Evolutionary conservation across 2,888 invertebrate genomes (phyloP).

Genomic region (Mayetiola destructor): DNA sequence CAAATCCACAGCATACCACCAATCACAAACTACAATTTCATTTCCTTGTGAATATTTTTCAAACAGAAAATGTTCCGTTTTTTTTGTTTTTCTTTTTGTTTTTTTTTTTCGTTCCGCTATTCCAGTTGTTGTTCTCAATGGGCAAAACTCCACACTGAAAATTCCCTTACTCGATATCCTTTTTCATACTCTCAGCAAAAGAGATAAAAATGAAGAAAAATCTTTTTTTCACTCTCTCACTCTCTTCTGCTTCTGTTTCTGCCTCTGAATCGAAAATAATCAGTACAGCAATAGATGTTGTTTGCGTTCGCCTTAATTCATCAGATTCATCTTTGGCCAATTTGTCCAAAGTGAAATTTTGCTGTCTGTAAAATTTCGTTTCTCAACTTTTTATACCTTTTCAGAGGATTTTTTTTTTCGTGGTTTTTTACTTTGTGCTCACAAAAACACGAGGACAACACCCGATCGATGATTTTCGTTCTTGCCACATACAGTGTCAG

Average conservation of each 20-base stretch:
- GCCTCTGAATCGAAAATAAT: no score
- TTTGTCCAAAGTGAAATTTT: no score
- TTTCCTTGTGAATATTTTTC: no score
- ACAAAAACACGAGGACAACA: conserved; percentile 9
- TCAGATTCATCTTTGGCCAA: no score
- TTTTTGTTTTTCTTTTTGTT: neutral
- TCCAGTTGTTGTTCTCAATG: neutral
- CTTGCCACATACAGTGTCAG: neutral
- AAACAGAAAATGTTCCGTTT: neutral
- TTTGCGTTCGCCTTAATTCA: no score
- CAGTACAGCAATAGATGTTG: no score
- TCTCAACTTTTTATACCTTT: neutral
- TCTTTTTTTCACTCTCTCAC: neutral
- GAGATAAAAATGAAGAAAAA: no score
- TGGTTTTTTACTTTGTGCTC: no score
- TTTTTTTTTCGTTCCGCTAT: neutral
- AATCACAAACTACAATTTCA: no score
- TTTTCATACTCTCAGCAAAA: neutral
- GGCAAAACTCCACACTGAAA: no score
- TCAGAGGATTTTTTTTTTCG: neutral
- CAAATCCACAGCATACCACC: no score
- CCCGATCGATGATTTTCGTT: conserved; percentile 12
- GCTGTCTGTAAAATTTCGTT: neutral
- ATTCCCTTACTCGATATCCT: neutral
- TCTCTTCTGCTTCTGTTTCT: no score